Evolutionary conservation across 2,113 vertebrate species (phyloP).

Genomic region (Peromyscus leucopus): DNA sequence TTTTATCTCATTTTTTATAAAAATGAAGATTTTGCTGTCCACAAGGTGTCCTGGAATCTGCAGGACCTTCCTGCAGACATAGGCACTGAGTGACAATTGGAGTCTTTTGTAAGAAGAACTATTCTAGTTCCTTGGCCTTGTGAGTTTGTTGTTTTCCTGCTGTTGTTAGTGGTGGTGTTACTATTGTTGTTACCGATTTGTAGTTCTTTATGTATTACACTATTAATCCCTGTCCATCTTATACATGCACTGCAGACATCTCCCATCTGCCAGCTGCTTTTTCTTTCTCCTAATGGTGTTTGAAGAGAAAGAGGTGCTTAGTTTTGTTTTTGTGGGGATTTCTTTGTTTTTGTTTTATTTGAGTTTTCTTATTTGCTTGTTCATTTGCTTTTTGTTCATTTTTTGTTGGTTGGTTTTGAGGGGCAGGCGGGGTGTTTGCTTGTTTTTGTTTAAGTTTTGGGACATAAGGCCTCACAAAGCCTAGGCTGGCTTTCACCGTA

Average conservation of each 20-base stretch:
- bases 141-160: background rate
- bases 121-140: background rate
- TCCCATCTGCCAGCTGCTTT: background rate
- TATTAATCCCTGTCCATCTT: background rate
- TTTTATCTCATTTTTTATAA: background rate
- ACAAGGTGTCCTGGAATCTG: background rate
- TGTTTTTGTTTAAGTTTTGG: background rate
- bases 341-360: background rate
- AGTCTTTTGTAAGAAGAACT: background rate
- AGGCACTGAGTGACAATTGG: background rate
- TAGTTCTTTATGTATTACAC: background rate
- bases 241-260: background rate
- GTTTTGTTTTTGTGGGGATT: background rate
- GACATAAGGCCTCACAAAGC: background rate
- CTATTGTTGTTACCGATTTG: background rate
- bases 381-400: background rate
- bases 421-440: background rate
- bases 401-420: background rate
- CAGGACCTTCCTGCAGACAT: background rate
- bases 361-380: background rate
- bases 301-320: conserved; percentile 14
- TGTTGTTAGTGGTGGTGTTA: background rate
- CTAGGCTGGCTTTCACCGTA: background rate
- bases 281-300: background rate
- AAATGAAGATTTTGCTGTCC: background rate